Evolutionary conservation across 1,140 invertebrate genomes (phyloP), one percentile per base, ranked within the genome.

Genomic region (Drosophila sulfurigaster): DNA sequence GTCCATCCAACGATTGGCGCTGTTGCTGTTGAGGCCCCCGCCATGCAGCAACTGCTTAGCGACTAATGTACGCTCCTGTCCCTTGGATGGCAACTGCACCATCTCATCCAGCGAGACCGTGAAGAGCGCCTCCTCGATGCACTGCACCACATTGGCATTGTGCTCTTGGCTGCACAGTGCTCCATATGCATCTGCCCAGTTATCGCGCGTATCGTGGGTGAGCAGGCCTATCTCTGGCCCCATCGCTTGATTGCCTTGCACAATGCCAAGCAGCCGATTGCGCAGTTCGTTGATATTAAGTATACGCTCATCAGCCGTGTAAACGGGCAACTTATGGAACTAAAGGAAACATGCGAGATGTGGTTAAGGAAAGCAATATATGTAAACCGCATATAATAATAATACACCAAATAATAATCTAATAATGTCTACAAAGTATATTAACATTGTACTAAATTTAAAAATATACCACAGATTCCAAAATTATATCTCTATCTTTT

Each of bases 1-100:
- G 88, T 98, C 97, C 93, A 96, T 97, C 97, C 97, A 98, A n/a
- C 97, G 94, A 91, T 98, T 98, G 25, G 93, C 95, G 32, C 95
- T 94, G 93, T 98, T 98, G 30, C 91, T 79, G 1, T 82, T 63
- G 11, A 94, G 92, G 43, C 96, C 96, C 6, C 94, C 94, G 41
- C 96, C 96, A 93, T 96, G 96, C 16, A 97, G 94, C 3, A 95
- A 94, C 78, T 96, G 94, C 1, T 93, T 93, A 41, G 94, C 95
- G 38, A 95, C 94, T 2, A 92, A 77, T 32, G 52, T 28, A n/a
- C 92, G 82, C 4, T 75, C 65, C 11, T 68, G 11, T 75, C 92
- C 92, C n/a, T 63, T 63, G 6, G 13, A 4, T 5, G 62, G 25
- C 6, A 94, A 79, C 0, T 93, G 93, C 15, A 94, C 91, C 2